Evolutionary conservation across 1,140 invertebrate species (phyloP), one percentile per base, ranked within the genome.

Genomic region (Drosophila bifasciata): DNA sequence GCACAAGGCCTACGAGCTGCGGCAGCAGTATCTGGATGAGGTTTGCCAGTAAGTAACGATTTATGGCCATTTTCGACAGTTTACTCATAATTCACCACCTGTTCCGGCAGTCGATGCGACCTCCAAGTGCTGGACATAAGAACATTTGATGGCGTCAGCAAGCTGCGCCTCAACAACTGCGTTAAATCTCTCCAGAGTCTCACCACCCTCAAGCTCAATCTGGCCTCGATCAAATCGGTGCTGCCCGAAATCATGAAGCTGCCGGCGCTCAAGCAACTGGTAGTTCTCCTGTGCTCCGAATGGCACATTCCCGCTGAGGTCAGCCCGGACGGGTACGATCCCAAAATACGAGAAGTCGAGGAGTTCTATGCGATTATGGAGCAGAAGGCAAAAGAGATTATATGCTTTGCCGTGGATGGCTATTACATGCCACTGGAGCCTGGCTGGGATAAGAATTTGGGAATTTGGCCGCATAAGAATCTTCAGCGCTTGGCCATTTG

Each of bases 351-450:
- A 1, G 79, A 90, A 36, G 84, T 88, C 1, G n/a, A 45, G 5
- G 89, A 90, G 61, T 90, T 90, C 19, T 90, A 79, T 64, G 64
- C 88, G 8, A 90, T 90, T 43, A 78, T 90, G 70, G 66, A 79
- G 7, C 51, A 57, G 6, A 90, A 79, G 44, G 79, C 76, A 9
- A 23, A 61, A 5, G 40, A 67, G 1, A 90, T 90, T 16, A 40
- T 62, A 8, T 83, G 88, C 11, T 57, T 90, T 11, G 79, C 89
- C 4, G 83, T 90, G 5, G 89, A 90, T 67, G 79, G 77, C 5
- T 89, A 90, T 43, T 90, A 81, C 23, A 79, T 90, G 69, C 89
- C 89, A 0, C 19, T 90, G n/a, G 76, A 80, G 11, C 63, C 70
- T 0, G 79, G 64, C 6, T 90, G 88, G 89, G 70, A 89, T 39